Evolutionary conservation across 2,888 invertebrate species (phyloP).

Genomic region (Hydraecia micacea): DNA sequence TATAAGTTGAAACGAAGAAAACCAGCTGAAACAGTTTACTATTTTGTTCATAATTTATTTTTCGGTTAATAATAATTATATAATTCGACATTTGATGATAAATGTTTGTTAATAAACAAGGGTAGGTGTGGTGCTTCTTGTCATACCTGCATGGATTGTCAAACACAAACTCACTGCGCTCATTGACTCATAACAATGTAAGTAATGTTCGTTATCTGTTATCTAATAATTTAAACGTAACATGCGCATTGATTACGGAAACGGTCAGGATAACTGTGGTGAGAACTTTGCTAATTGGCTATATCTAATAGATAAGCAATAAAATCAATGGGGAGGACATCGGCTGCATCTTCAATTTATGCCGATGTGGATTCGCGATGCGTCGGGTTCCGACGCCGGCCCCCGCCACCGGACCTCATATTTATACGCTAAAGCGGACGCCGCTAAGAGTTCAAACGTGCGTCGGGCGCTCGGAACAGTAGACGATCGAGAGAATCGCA

Average conservation of each 20-base stretch:
- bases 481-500: constrained; percentile 89
- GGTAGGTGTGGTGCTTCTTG: not conserved
- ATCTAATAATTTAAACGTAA: constrained; percentile 75
- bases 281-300: constrained; percentile 88
- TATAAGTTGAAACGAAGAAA: not conserved
- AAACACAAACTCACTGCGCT: constrained; percentile 1
- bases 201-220: constrained; percentile 64
- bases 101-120: not conserved
- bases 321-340: constrained; percentile 89
- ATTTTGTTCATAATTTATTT: constrained; percentile 2
- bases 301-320: constrained; percentile 87
- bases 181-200: constrained; percentile 65
- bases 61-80: not conserved
- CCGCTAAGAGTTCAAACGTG: constrained; percentile 90
- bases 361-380: constrained; percentile 89
- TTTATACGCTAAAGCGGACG: constrained; percentile 89
- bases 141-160: not conserved
- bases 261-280: constrained; percentile 81
- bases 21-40: not conserved
- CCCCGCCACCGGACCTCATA: constrained; percentile 90
- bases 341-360: constrained; percentile 89
- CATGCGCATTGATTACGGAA: constrained; percentile 81
- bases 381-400: constrained; percentile 85
- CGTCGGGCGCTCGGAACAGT: constrained; percentile 89
- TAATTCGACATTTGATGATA: not conserved